Evolutionary conservation across 35 echinoderm and acorn worm species (phyloP).

Genomic region (Strongylocentrotus purpuratus): DNA sequence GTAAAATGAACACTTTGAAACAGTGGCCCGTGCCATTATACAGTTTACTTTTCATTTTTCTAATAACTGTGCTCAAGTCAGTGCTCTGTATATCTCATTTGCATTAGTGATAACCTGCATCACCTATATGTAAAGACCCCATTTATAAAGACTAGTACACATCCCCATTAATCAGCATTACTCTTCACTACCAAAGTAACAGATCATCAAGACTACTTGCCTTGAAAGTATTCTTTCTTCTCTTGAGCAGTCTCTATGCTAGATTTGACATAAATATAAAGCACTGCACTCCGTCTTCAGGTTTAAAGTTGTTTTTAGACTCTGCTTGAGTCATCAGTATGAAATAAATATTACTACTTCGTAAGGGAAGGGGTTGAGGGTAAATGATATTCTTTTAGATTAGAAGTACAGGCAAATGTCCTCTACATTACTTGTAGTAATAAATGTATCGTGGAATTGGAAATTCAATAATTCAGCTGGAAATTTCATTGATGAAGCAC

Average conservation of each 20-base stretch:
- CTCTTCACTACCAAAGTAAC: too few species aligned
- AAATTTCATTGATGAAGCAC: too few species aligned
- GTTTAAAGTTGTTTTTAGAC: too few species aligned
- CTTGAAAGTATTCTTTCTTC: background rate
- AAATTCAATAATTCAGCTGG: background rate
- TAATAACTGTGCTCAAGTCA: too few species aligned
- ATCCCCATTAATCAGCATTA: too few species aligned
- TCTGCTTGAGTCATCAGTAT: background rate
- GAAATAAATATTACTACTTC: background rate
- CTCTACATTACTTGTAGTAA: background rate
- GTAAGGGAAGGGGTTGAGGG: background rate
- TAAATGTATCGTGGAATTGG: background rate
- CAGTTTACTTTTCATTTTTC: too few species aligned
- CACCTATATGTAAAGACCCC: too few species aligned
- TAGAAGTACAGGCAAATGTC: background rate
- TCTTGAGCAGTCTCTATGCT: background rate
- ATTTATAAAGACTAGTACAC: too few species aligned
- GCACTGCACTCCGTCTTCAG: background rate
- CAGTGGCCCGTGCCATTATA: too few species aligned
- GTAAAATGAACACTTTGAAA: background rate
- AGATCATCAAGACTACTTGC: too few species aligned
- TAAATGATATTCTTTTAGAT: background rate
- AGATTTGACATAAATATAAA: background rate
- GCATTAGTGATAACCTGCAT: too few species aligned
- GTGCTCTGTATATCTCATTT: too few species aligned